phyloP scores from a whole-genome alignment of 1,140 invertebrate genomes.

The Gonatopus flavifemur region DNA sequence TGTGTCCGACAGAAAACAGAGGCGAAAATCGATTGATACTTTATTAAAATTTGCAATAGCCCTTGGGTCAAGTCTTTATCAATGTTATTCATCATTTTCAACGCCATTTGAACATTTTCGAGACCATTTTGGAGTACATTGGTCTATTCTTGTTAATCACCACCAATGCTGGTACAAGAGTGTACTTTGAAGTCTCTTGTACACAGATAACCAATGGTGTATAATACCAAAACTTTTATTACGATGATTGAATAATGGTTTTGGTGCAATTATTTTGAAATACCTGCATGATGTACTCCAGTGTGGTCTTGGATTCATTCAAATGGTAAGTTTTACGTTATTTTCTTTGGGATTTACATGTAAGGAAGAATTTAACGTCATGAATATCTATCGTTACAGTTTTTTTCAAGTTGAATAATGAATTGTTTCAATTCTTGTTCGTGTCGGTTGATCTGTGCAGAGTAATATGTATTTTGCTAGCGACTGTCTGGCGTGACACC shows the following conservation, averaged over 20 bases:
- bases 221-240: slow-evolving; percentile 55
- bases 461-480: too few species aligned
- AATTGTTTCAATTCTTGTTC: too few species aligned
- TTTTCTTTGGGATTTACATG: too few species aligned
- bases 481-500: too few species aligned
- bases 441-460: too few species aligned
- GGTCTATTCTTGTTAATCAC: slow-evolving; percentile 20
- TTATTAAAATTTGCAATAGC: too few species aligned
- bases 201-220: slow-evolving; percentile 30
- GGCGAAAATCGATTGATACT: too few species aligned
- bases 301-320: slow-evolving; percentile 47
- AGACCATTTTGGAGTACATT: slow-evolving; percentile 53
- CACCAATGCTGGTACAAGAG: slow-evolving; percentile 37
- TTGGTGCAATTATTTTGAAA: slow-evolving; percentile 43
- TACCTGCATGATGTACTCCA: slow-evolving; percentile 48
- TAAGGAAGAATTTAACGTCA: too few species aligned
- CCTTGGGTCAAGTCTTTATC: too few species aligned
- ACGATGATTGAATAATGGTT: slow-evolving; percentile 52
- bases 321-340: slow-evolving; percentile 47
- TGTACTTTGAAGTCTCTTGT: slow-evolving; percentile 32
- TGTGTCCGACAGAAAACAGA: too few species aligned
- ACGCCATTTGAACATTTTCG: slow-evolving; percentile 26
- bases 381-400: too few species aligned
- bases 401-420: too few species aligned
- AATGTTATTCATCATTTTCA: slow-evolving; percentile 5